Base-by-base conservation (phyloP, 2,797 vertebrate genomes). In the Hemitrygon akajei region DNA sequence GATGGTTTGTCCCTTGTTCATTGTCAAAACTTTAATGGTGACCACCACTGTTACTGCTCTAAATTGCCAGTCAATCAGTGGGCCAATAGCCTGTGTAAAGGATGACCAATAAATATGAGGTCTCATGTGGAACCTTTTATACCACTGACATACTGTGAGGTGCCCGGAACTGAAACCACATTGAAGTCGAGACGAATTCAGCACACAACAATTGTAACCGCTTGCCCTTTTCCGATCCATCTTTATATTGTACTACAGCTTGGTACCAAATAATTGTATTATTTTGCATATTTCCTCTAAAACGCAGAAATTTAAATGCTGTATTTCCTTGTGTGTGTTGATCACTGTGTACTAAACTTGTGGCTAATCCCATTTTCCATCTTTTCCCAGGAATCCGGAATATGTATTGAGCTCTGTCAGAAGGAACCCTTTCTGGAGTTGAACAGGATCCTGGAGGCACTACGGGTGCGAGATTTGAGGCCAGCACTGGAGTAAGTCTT, bases 371-470 rank as follows among this genome's bases (percentile, higher is more conserved):
- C 16, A 40, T 37, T 69, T 87, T 71, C 34, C 80, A 27, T 60
- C 2, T 92, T 75, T 73, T 95, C 18, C 27, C 93, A 98, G 97
- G 97, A 98, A 95, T 98, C 97, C 40, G 97, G 97, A 76, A 97
- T 98, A 93, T 97, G 97, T 94, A 98, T 98, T 95, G 98, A 98
- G 95, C 97, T 98, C 97, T 98, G 97, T 95, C 98, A 98, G 96
- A 98, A 98, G 95, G 98, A 98, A 95, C 98, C 98, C 81, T 98
- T 98, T 95, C 95, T 98, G 94, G 98, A 98, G 95, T 95, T 98
- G 94, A 98, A 98, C 96, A 96, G 98, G 95, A 98, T 98, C 94
- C 95, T 98, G 77, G 98, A 98, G 96, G 98, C 98, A 94, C 96
- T 98, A 94, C 97, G 97, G 71, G 97, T 97, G 96, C 98, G 98